Evolutionary conservation across 2,888 invertebrate species (phyloP), one percentile per base, ranked within the genome.

Genomic region (Agrilus cyanescens): DNA sequence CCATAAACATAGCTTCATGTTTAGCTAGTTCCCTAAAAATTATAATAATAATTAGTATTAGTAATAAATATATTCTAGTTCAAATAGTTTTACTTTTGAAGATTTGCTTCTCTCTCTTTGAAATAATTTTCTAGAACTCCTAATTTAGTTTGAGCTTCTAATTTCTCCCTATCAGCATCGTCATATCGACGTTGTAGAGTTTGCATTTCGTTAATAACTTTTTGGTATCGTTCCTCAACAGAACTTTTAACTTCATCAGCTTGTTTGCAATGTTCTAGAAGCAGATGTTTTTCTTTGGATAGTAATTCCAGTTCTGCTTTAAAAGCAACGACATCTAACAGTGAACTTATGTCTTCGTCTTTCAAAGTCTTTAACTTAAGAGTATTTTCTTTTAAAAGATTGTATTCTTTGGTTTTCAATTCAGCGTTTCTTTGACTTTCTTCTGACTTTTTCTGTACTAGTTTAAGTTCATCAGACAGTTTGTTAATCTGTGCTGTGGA

Each of bases 61-160:
- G 46, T 31, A 47, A 25, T 31, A 43, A 44, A 46, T 13, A 20
- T 7, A 14, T 3, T 8, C 12, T 37, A n/a, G 14, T 18, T 33
- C 30, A 37, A 33, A 18, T 31, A n/a, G n/a, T 71, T 71, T 70
- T 73, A 90, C 85, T 88, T 90, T 68, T 90, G 80, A 37, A 91
- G 70, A 65, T 90, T 85, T 12, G 80, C 74, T 65, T 93, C 93
- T 55, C 87, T 83, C 50, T 93, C 89, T 58, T 90, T 87, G 69
- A 93, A 93, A 65, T 91, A 93, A 58, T 82, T 83, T 0, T 86
- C 83, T 32, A 94, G 70, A 1, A 93, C 90, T 59, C 87, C 86
- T 2, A 93, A 72, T 54, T 86, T 78, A 1, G 88, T 90, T 53
- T 80, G 74, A 0, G 88, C 83, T 61, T 91, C 90, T 1, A 78